Evolutionary conservation across 2,113 vertebrate genomes (phyloP), one percentile per base, ranked within the genome.

Genomic region (Sigmodon hispidus): DNA sequence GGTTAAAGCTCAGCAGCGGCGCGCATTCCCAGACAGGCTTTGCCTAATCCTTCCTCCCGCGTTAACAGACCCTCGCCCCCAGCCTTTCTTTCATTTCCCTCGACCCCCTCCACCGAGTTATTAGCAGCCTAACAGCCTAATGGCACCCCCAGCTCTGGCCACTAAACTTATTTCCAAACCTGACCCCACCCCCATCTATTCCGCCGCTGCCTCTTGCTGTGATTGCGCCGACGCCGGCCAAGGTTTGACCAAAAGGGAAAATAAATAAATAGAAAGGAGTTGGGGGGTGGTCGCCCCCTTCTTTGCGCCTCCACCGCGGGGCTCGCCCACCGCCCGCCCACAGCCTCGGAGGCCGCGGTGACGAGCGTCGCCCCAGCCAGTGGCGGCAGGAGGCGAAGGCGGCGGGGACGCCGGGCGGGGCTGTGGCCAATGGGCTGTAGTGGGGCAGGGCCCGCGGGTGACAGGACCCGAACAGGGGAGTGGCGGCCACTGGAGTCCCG

Each of bases 1-100:
- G 65, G 98, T 98, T 98, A 98, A 96, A 31, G 50, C 63, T 48
- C 86, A 76, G 94, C 85, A 73, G 96, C 65, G 81, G 94, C 26
- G 79, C 36, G 96, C 96, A 97, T 98, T 98, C 97, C 97, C 96
- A 98, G 98, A 97, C 97, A 96, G 94, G 94, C 97, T 97, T 84
- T 90, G 94, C 97, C 83, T 97, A 97, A 98, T 98, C 97, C 97
- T 96, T 94, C 96, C 92, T 96, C 93, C 94, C 87, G 93, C 93
- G 87, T 86, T 7, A 65, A 4, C 95, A 96, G 93, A 93, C 95
- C 97, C 96, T 63, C 72, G 21, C 89, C 79, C 94, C 86, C 96
- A 88, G 92, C 96, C 94, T 97, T 77, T 69, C 90, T 92, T 96
- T 97, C 83, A 89, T 92, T 96, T 76, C 88, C 69, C 90, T 80